These are phyloP conservation scores for Magallana nippona DNA, from an alignment of 2,888 invertebrate genomes.

Conservation along the genomic window DNA sequence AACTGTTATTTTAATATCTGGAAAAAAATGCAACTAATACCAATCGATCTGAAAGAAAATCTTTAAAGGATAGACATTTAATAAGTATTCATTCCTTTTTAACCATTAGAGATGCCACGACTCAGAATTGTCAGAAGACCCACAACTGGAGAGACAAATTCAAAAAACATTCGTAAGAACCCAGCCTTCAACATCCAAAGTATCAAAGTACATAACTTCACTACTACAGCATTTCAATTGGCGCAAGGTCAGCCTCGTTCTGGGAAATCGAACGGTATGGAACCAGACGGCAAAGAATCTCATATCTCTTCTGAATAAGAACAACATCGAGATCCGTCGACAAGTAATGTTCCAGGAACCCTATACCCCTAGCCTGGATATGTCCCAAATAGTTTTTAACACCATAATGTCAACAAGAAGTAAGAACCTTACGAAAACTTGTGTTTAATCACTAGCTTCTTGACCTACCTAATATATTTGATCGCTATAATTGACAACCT, in stretches of 20 bases:
- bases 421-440: conserved; percentile 79
- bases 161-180: conserved; percentile 93
- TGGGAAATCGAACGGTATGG: conserved; percentile 64
- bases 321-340: conserved; percentile 88
- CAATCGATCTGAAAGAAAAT: too few species aligned
- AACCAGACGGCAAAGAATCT: conserved; percentile 87
- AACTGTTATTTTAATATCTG: too few species aligned
- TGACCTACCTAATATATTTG: too few species aligned
- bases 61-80: too few species aligned
- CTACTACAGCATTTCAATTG: conserved; percentile 94
- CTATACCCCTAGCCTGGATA: conserved; percentile 58
- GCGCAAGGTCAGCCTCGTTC: conserved; percentile 86
- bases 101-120: conserved; percentile 92
- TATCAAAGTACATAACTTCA: conserved; percentile 91
- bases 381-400: conserved; percentile 85
- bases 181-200: conserved; percentile 94
- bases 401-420: conserved; percentile 90
- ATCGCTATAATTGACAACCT: too few species aligned
- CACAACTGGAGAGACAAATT: conserved; percentile 73
- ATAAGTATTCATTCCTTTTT: neutral
- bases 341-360: conserved; percentile 81
- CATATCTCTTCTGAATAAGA: conserved; percentile 86
- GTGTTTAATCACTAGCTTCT: too few species aligned
- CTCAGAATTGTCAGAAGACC: conserved; percentile 89
- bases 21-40: too few species aligned